phyloP scores from a whole-genome alignment of 2,113 vertebrate genomes.

The Trichomycterus rosablanca region DNA sequence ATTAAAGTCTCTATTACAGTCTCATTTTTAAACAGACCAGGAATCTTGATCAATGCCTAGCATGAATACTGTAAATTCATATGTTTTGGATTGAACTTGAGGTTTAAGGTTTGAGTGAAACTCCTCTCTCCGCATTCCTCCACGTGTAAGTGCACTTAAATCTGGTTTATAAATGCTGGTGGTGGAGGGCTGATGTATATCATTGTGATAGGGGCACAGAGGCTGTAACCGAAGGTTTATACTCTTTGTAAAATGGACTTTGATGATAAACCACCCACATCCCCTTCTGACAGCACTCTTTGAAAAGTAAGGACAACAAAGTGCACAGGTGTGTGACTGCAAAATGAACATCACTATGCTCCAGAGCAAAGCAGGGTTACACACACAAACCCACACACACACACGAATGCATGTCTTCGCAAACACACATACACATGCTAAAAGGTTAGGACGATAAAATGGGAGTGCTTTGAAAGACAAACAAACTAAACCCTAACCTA shows the following conservation, averaged over 20 bases:
- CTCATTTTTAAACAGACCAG: neutral
- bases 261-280: slow-evolving; percentile 44
- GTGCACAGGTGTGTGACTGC: slow-evolving; percentile 32
- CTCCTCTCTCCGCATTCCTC: slow-evolving; percentile 14
- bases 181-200: slow-evolving; percentile 25
- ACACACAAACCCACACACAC: neutral
- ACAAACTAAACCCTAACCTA: slow-evolving; percentile 40
- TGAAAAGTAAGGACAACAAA: slow-evolving; percentile 14
- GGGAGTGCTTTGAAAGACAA: slow-evolving; percentile 34
- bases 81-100: slow-evolving; percentile 5
- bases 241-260: slow-evolving; percentile 25
- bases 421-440: slow-evolving; percentile 4
- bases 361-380: neutral
- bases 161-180: slow-evolving; percentile 25
- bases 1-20: slow-evolving; percentile 21
- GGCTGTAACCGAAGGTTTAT: slow-evolving; percentile 36
- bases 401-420: neutral
- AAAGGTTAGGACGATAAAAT: slow-evolving; percentile 31
- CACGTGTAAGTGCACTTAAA: slow-evolving; percentile 26
- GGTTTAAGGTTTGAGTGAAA: slow-evolving; percentile 12
- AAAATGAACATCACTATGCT: neutral
- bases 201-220: slow-evolving; percentile 21
- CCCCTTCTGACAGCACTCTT: slow-evolving; percentile 16
- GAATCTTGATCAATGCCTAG: slow-evolving; percentile 32
- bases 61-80: slow-evolving; percentile 26